Conservation (phyloP, 1,140 invertebrate genomes). For the Agraylea sexmaculata region DNA sequence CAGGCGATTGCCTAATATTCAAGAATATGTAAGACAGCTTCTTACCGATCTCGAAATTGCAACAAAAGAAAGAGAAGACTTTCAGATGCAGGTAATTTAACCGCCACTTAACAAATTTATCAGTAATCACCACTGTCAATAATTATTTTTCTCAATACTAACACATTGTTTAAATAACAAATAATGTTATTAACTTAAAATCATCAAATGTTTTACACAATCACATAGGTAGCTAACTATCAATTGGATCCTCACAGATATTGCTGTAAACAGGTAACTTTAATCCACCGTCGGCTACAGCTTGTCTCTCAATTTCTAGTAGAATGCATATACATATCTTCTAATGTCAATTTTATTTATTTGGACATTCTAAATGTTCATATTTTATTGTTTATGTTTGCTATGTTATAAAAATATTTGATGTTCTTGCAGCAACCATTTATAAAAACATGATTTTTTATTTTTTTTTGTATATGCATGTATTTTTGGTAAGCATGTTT, state of each 20-base stretch:
- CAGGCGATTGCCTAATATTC: conserved; percentile 2
- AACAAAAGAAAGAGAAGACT: conserved; percentile 54
- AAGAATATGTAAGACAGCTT: conserved; percentile 11
- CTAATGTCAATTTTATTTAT: too few species aligned
- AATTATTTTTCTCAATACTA: neutral
- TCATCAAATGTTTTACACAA: neutral
- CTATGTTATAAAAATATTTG: too few species aligned
- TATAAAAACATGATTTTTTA: too few species aligned
- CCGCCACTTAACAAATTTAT: neutral
- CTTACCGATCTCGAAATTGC: conserved; percentile 50
- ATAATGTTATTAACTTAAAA: neutral
- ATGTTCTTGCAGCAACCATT: too few species aligned
- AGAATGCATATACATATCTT: too few species aligned
- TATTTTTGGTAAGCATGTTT: too few species aligned
- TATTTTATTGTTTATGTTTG: too few species aligned
- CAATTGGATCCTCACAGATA: conserved; percentile 29
- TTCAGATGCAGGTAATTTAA: conserved; percentile 53
- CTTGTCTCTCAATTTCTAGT: too few species aligned
- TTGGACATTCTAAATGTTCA: too few species aligned
- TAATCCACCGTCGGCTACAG: too few species aligned
- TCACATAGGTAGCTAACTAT: neutral
- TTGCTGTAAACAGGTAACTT: conserved; percentile 35
- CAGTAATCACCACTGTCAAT: neutral
- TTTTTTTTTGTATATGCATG: too few species aligned
- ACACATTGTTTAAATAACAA: neutral